phyloP scores from a whole-genome alignment of 2,797 vertebrate genomes.

The Ataeniobius toweri region DNA sequence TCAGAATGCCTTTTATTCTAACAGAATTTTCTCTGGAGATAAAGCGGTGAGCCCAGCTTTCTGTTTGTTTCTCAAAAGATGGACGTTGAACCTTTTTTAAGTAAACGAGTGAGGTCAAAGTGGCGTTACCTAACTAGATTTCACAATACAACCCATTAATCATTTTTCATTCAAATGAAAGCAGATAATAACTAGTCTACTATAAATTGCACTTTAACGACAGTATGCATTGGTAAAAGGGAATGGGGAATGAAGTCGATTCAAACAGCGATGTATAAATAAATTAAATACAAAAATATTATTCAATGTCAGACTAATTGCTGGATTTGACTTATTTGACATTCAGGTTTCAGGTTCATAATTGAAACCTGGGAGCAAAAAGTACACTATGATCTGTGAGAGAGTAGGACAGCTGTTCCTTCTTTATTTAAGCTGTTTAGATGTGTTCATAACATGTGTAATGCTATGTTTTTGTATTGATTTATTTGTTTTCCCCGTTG shows the following conservation, averaged over 20 bases:
- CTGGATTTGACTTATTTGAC: neutral
- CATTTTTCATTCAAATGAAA: neutral
- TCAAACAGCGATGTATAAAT: neutral
- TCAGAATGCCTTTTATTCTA: neutral
- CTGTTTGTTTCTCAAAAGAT: neutral
- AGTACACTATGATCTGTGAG: no score
- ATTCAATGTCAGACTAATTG: neutral
- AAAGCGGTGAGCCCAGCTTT: neutral
- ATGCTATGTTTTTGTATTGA: neutral
- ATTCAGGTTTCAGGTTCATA: neutral
- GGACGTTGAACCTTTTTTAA: conserved; percentile 2
- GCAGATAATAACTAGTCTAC: neutral
- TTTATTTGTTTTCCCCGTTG: neutral
- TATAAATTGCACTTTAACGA: neutral
- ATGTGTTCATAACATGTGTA: neutral
- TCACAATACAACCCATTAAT: neutral
- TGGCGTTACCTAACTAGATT: neutral
- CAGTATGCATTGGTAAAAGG: neutral
- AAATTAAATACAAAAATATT: neutral
- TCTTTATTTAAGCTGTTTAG: neutral
- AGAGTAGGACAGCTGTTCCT: neutral
- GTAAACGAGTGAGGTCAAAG: conserved; percentile 1
- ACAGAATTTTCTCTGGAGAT: neutral
- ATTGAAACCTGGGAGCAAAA: neutral
- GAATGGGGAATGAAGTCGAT: neutral